Percentiles rank a stretch among this genome's conserved stretches.
Evolutionary conservation across 92 coral and sea anemone genomes (phyloP).

Genomic region (Montipora capitata): DNA sequence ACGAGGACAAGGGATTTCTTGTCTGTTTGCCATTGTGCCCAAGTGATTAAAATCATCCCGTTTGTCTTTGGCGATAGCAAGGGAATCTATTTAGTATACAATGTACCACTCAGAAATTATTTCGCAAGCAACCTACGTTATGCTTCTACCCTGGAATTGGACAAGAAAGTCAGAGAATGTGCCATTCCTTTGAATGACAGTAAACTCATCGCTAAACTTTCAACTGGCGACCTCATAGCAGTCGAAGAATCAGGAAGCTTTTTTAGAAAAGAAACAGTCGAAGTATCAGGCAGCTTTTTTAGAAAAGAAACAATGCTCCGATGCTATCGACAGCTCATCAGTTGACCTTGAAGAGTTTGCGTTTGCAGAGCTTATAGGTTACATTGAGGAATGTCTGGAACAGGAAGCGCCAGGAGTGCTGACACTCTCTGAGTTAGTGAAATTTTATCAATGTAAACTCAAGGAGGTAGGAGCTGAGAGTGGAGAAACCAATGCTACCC

Average conservation of each 20-base stretch:
- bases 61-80: no score
- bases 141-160: conserved; percentile 68
- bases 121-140: conserved; percentile 54
- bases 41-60: no score
- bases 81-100: no score
- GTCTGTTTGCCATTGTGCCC: no score
- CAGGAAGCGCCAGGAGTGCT: conserved; percentile 52
- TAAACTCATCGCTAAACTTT: conserved; percentile 63
- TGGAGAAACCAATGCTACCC: conserved; percentile 61
- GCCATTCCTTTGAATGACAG: not conserved
- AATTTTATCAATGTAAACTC: conserved; percentile 49
- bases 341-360: conserved; percentile 70
- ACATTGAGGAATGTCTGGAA: conserved; percentile 73
- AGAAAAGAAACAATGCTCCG: conserved; percentile 44
- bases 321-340: conserved; percentile 43
- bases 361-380: conserved; percentile 75
- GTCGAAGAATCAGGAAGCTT: no score
- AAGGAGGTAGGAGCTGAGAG: conserved; percentile 61
- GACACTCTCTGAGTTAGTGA: conserved; percentile 64
- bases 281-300: conserved; percentile 68
- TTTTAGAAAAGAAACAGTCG: no score
- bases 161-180: conserved; percentile 60
- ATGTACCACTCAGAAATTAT: not conserved
- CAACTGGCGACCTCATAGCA: conserved; percentile 72
- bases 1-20: no score